Percentiles rank a stretch among this genome's conserved stretches.
phyloP scores from a whole-genome alignment of 2,113 vertebrate genomes.

The Brachyistius frenatus region DNA sequence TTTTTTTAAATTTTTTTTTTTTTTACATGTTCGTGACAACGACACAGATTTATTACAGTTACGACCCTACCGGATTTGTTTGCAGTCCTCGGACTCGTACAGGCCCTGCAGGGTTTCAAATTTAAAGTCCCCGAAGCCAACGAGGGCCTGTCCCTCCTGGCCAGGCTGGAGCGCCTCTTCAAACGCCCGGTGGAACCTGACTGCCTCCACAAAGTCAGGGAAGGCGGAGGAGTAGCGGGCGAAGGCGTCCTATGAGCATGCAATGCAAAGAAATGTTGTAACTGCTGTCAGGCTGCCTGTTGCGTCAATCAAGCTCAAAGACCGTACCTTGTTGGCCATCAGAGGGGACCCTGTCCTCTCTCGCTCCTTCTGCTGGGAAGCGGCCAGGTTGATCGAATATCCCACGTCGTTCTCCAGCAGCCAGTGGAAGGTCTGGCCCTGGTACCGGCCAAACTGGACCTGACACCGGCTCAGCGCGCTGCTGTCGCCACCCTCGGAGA shows the following conservation, averaged over 20 bases:
- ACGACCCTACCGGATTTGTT: neutral
- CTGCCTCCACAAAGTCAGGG: neutral
- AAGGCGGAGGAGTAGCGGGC: neutral
- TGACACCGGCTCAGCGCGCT: neutral
- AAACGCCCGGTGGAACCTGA: neutral
- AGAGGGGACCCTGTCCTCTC: neutral
- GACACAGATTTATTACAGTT: too few species aligned
- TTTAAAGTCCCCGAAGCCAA: conserved; percentile 5
- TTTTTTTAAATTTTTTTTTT: too few species aligned
- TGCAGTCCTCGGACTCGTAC: neutral
- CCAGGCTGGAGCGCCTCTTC: neutral
- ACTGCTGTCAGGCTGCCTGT: too few species aligned
- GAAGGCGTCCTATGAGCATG: neutral
- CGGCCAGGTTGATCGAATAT: neutral
- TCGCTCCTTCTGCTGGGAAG: neutral
- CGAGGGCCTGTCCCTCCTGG: conserved; percentile 8
- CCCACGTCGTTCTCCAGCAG: neutral
- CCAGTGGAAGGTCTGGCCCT: neutral
- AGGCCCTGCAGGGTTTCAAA: conserved; percentile 1
- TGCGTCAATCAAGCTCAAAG: neutral
- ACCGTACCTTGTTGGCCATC: neutral
- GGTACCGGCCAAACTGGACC: neutral
- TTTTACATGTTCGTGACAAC: too few species aligned
- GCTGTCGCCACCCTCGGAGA: neutral
- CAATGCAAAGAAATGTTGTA: too few species aligned